Evolutionary conservation across 2,797 vertebrate genomes (phyloP).

Genomic region (Pseudochaenichthys georgianus): DNA sequence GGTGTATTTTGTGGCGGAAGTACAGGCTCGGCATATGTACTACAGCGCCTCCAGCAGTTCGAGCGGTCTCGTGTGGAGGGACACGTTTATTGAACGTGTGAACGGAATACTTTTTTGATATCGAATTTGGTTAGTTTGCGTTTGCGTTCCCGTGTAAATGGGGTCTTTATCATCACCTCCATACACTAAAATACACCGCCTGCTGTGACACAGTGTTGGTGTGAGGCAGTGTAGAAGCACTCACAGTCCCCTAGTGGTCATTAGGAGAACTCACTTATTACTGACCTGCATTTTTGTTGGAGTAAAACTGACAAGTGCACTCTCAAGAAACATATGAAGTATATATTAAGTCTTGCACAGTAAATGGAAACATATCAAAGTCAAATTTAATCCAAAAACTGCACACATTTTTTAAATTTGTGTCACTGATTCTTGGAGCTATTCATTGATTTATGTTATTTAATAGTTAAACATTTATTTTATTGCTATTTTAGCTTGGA

Average conservation of each 20-base stretch:
- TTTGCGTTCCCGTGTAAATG: no score
- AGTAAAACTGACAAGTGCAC: neutral
- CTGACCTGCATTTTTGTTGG: neutral
- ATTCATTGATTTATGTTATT: no score
- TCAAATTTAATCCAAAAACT: neutral
- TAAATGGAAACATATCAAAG: neutral
- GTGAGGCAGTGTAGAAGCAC: slow-evolving; percentile 1
- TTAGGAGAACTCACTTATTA: neutral
- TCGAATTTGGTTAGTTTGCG: no score
- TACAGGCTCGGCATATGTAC: no score
- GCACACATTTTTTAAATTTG: neutral
- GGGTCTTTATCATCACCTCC: slow-evolving; percentile 35
- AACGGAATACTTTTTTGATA: no score
- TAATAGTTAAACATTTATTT: no score
- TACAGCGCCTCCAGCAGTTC: no score
- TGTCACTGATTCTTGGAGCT: neutral
- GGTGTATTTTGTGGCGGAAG: no score
- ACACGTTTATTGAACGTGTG: no score
- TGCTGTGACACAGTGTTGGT: slow-evolving; percentile 17
- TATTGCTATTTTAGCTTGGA: no score
- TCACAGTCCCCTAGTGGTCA: slow-evolving; percentile 9
- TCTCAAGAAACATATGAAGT: neutral
- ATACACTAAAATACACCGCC: slow-evolving; percentile 15
- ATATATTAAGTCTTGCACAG: neutral
- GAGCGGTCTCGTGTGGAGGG: no score